Evolutionary conservation across 2,888 invertebrate species (phyloP).

Genomic region (Teinopalpus imperialis): DNA sequence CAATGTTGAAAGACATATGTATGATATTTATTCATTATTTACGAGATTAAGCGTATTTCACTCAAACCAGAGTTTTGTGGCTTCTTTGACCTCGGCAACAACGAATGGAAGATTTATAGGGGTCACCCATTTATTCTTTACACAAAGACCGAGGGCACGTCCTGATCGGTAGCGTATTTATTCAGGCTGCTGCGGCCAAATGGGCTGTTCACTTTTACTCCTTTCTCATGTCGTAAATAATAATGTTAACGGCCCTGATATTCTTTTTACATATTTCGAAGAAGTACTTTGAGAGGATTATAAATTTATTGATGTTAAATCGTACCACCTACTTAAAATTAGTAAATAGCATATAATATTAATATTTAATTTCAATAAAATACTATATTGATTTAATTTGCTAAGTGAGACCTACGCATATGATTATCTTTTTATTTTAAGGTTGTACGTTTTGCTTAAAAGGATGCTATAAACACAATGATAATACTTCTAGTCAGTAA

Average conservation of each 20-base stretch:
- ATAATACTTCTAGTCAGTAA: no score
- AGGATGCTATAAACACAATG: no score
- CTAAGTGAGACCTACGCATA: no score
- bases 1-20: no score
- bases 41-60: constrained; percentile 8
- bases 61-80: constrained; percentile 39
- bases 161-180: constrained; percentile 43
- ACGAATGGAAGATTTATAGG: constrained; percentile 65
- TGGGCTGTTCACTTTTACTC: constrained; percentile 32
- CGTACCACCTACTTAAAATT: no score
- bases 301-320: no score
- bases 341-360: no score
- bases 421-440: no score
- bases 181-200: constrained; percentile 37
- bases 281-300: background rate
- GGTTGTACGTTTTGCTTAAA: no score
- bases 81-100: constrained; percentile 49
- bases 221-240: constrained; percentile 26
- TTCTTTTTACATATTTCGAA: constrained; percentile 3
- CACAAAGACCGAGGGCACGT: constrained; percentile 43
- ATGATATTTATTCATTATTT: constrained; percentile 3
- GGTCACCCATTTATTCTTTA: constrained; percentile 56
- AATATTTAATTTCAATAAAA: no score
- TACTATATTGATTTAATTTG: no score
- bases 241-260: constrained; percentile 11